Percentiles rank a stretch among this genome's conserved stretches.
Conservation (phyloP, 2,888 invertebrate species). For the Xanthorhoe designata region DNA sequence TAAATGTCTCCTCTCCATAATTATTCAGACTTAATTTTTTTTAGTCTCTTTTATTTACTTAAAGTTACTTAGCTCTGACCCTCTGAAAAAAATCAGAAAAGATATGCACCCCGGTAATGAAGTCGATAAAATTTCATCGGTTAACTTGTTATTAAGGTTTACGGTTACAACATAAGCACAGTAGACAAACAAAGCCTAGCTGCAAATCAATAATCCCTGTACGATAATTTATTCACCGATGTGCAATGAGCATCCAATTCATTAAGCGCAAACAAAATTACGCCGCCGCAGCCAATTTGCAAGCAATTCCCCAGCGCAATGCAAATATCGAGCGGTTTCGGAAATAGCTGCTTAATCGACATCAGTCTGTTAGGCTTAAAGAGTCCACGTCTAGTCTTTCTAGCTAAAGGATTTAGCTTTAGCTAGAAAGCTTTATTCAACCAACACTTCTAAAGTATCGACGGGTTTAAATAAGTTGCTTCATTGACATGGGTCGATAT, state of each 20-base stretch:
- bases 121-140: no score
- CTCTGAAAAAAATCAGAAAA: no score
- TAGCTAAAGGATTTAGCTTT: no score
- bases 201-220: constrained; percentile 37
- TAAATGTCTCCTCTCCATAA: no score
- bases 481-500: not conserved
- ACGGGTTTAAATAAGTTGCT: not conserved
- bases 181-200: constrained; percentile 13
- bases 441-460: not conserved
- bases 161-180: not conserved
- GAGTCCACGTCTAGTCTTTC: no score
- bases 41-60: no score
- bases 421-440: not conserved
- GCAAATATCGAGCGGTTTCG: constrained; percentile 54
- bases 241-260: constrained; percentile 46
- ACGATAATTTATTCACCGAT: constrained; percentile 40
- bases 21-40: no score
- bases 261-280: constrained; percentile 48
- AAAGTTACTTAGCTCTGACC: no score
- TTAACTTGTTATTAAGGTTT: not conserved
- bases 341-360: constrained; percentile 51
- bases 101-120: no score
- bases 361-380: constrained; percentile 1
- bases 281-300: constrained; percentile 55
- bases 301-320: constrained; percentile 50